Evolutionary conservation across 2,888 invertebrate genomes (phyloP).

Genomic region (Acleris holmiana): DNA sequence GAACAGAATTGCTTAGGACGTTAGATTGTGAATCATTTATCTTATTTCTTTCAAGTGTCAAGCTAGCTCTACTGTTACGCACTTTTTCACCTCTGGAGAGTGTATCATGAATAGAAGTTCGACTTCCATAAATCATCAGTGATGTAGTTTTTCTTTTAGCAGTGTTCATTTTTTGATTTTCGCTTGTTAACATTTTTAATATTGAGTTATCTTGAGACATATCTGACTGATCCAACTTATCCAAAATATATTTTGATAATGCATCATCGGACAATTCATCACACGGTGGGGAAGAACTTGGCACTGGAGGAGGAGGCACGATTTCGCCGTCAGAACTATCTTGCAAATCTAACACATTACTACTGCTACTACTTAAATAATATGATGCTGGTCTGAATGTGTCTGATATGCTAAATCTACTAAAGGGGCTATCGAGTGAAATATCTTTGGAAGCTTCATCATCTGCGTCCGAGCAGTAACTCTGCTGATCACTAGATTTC

Average conservation of each 20-base stretch:
- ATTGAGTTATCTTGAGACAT: slow-evolving; percentile 78
- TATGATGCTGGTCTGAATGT: slow-evolving; percentile 95
- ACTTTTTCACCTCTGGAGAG: slow-evolving; percentile 79
- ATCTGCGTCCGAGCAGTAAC: slow-evolving; percentile 92
- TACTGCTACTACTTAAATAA: slow-evolving; percentile 90
- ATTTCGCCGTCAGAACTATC: slow-evolving; percentile 93
- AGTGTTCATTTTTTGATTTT: slow-evolving; percentile 76
- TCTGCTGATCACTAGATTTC: slow-evolving; percentile 84
- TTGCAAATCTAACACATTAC: slow-evolving; percentile 86
- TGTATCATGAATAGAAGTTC: slow-evolving; percentile 80
- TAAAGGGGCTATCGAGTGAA: slow-evolving; percentile 86
- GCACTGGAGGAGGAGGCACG: slow-evolving; percentile 91
- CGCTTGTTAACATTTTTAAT: slow-evolving; percentile 76
- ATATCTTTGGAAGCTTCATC: slow-evolving; percentile 92
- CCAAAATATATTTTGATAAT: slow-evolving; percentile 77
- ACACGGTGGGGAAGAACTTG: slow-evolving; percentile 89
- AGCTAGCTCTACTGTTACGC: slow-evolving; percentile 75
- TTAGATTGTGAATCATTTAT: slow-evolving; percentile 54
- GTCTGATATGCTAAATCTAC: slow-evolving; percentile 93
- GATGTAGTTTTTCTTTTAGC: slow-evolving; percentile 77
- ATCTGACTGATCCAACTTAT: slow-evolving; percentile 79
- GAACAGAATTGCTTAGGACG: slow-evolving; percentile 59
- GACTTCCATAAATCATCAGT: slow-evolving; percentile 80
- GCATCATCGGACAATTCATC: slow-evolving; percentile 88
- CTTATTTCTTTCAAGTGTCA: slow-evolving; percentile 67